A percentile compares a stretch with the other conserved stretches of the same genome.
phyloP scores from a whole-genome alignment of 2,113 vertebrate genomes.

The Excalfactoria chinensis region DNA sequence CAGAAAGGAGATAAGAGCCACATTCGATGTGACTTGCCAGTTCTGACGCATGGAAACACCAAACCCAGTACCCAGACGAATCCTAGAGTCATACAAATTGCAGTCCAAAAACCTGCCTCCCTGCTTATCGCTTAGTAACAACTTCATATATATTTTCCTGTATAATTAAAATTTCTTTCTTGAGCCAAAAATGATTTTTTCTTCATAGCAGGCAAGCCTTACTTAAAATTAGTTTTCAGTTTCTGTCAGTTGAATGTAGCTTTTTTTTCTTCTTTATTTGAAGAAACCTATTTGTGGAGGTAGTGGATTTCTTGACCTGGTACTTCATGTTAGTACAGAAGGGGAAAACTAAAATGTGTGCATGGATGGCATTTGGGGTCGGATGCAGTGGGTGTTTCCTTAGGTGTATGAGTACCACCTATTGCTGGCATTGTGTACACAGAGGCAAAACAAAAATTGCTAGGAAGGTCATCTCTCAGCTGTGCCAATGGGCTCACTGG shows the following conservation, averaged over 20 bases:
- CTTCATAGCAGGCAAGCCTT: constrained; percentile 6
- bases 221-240: not conserved
- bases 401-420: not conserved
- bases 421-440: not conserved
- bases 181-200: constrained; percentile 32
- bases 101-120: constrained; percentile 18
- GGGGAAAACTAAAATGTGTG: not conserved
- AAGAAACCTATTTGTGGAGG: not conserved
- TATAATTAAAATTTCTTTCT: constrained; percentile 36
- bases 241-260: not conserved
- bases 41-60: not conserved
- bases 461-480: not conserved
- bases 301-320: not conserved
- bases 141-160: not conserved
- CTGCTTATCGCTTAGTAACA: not conserved
- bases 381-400: not conserved
- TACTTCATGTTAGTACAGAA: not conserved
- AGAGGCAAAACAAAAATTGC: not conserved
- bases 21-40: not conserved
- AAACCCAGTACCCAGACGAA: constrained; percentile 2
- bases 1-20: not conserved
- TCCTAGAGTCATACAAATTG: not conserved
- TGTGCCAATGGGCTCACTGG: not conserved
- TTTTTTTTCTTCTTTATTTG: not conserved
- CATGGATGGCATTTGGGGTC: not conserved